Conservation (phyloP, 2,888 invertebrate species). For the Nemoura dubitans region DNA sequence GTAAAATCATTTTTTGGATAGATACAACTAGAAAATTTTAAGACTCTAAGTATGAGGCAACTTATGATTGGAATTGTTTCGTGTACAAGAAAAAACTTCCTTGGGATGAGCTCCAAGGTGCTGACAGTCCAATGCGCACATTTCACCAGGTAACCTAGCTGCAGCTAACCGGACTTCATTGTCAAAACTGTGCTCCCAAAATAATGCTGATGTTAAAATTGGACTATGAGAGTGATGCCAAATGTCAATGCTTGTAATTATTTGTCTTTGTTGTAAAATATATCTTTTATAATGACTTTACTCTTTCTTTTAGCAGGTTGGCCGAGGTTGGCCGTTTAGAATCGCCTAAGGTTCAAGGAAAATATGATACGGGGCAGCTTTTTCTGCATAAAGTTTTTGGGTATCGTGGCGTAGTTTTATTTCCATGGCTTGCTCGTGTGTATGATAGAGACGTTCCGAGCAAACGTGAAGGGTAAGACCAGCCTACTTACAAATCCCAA, state of each 20-base stretch:
- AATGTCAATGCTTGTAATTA: too few relatives aligned
- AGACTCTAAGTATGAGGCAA: not conserved
- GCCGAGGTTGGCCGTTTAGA: conserved; percentile 94
- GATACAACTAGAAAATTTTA: not conserved
- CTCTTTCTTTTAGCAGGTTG: conserved; percentile 68
- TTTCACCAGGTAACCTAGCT: not conserved
- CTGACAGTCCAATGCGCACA: conserved; percentile 18
- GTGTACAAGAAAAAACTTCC: not conserved
- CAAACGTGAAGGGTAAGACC: conserved; percentile 66
- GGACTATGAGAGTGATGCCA: too few relatives aligned
- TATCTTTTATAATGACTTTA: not conserved
- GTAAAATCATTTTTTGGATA: not conserved
- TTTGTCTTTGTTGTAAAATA: not conserved
- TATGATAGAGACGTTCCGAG: conserved; percentile 90
- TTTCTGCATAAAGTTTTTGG: conserved; percentile 97
- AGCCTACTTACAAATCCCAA: too few relatives aligned
- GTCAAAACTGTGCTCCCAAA: not conserved
- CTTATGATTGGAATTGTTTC: conserved; percentile 2
- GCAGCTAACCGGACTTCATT: not conserved
- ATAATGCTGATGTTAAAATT: too few relatives aligned
- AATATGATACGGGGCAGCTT: conserved; percentile 95
- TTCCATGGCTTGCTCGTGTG: conserved; percentile 95
- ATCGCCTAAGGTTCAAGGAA: conserved; percentile 83
- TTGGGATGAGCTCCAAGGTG: not conserved
- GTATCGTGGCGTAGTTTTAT: conserved; percentile 94